Evolutionary conservation across 2,888 invertebrate genomes (phyloP).

Genomic region (Nemoura dubitans): DNA sequence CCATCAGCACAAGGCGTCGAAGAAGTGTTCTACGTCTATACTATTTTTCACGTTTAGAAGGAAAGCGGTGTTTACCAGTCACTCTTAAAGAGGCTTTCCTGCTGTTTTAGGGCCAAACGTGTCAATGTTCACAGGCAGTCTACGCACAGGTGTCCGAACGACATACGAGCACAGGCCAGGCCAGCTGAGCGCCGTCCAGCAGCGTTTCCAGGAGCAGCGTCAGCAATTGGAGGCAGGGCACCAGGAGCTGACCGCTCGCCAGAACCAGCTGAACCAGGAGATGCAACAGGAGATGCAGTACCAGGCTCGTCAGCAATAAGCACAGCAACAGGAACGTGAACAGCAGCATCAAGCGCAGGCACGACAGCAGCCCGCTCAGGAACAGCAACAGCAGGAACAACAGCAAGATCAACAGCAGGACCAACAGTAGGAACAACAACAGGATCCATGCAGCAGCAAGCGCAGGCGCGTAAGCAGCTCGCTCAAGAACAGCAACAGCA

Average conservation of each 20-base stretch:
- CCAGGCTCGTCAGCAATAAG: constrained; percentile 36
- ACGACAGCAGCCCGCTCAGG: constrained; percentile 38
- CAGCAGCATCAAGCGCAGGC: constrained; percentile 42
- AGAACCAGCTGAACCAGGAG: constrained; percentile 29
- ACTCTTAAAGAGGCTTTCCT: no score
- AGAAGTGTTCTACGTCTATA: no score
- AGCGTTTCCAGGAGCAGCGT: constrained; percentile 39
- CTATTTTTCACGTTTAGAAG: no score
- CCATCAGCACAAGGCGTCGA: no score
- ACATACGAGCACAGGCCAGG: no score
- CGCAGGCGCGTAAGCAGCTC: constrained; percentile 36
- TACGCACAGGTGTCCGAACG: no score
- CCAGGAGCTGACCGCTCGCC: constrained; percentile 37
- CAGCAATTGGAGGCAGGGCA: constrained; percentile 43
- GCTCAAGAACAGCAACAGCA: constrained; percentile 44
- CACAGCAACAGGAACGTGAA: constrained; percentile 32
- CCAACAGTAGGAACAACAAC: constrained; percentile 46
- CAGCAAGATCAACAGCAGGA: constrained; percentile 47
- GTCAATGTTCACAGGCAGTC: no score
- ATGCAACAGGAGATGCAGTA: constrained; percentile 41
- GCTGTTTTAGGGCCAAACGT: no score
- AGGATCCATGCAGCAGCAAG: constrained; percentile 41
- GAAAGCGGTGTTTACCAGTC: no score
- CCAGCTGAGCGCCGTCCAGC: constrained; percentile 41
- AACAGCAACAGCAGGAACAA: constrained; percentile 45